phyloP scores from a whole-genome alignment of 2,888 invertebrate species.

The Nudaria mundana region DNA sequence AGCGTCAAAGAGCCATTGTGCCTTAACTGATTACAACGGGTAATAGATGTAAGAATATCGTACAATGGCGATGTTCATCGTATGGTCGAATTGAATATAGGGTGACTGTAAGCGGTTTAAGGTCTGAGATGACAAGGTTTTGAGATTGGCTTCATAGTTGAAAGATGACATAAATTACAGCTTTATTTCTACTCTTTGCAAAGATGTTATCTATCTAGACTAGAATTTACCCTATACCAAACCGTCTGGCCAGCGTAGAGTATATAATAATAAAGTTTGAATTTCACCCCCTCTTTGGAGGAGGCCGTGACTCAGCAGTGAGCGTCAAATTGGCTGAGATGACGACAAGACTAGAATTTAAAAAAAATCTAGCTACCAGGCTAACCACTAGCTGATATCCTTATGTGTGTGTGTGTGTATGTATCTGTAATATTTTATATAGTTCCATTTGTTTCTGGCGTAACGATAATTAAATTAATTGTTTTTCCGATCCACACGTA shows the following conservation, averaged over 20 bases:
- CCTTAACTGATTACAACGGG: constrained; percentile 66
- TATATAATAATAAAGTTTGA: too few species aligned
- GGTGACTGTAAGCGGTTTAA: constrained; percentile 5
- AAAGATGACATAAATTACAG: background rate
- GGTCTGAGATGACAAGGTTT: background rate
- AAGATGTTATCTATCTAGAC: too few species aligned
- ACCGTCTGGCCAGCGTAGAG: too few species aligned
- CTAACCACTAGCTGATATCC: too few species aligned
- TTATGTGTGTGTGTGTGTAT: too few species aligned
- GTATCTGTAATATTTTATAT: background rate
- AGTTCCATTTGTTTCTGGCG: constrained; percentile 20
- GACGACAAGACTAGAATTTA: too few species aligned
- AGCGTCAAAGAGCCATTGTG: constrained; percentile 61
- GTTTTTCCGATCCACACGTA: constrained; percentile 51
- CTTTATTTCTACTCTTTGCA: too few species aligned
- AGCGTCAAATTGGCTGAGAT: too few species aligned
- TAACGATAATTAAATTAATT: constrained; percentile 61
- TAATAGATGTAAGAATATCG: constrained; percentile 59
- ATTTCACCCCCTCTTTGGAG: too few species aligned
- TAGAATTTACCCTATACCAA: too few species aligned
- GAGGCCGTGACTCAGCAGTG: too few species aligned
- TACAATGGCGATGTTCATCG: constrained; percentile 53
- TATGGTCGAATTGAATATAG: constrained; percentile 13
- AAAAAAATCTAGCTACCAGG: too few species aligned
- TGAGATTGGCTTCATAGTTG: constrained; percentile 4